A percentile compares a stretch with the other conserved stretches of the same genome.
phyloP scores from a whole-genome alignment of 2,113 vertebrate species.

The Sapayoa aenigma region DNA sequence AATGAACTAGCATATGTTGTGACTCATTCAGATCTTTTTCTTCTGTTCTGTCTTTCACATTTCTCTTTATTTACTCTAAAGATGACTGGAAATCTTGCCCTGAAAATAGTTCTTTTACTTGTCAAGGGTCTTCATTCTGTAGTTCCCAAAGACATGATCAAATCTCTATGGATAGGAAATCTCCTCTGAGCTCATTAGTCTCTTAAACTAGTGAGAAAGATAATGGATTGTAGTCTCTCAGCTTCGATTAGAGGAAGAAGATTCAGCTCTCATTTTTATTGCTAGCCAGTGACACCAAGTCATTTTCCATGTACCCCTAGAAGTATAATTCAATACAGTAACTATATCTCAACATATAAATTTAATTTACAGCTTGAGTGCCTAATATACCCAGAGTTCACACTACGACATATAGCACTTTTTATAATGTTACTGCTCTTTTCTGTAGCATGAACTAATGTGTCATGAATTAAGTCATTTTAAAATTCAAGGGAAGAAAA shows the following conservation, averaged over 20 bases:
- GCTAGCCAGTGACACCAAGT: neutral
- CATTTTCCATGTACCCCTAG: neutral
- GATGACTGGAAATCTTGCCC: neutral
- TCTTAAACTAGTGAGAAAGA: neutral
- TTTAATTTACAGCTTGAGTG: neutral
- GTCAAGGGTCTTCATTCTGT: neutral
- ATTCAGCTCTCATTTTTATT: neutral
- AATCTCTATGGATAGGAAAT: neutral
- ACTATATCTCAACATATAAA: conserved; percentile 5
- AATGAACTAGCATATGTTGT: neutral
- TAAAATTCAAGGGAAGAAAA: conserved; percentile 33
- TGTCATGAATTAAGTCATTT: neutral
- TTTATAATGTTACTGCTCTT: neutral
- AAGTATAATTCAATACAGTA: conserved; percentile 3
- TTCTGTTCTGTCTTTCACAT: neutral
- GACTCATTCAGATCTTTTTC: neutral
- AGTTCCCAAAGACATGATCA: neutral
- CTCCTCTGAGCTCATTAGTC: neutral
- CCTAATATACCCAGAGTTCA: neutral
- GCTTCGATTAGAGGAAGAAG: neutral
- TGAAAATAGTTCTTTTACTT: neutral
- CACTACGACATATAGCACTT: neutral
- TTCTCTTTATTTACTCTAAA: neutral
- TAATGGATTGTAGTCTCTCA: neutral
- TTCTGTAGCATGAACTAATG: conserved; percentile 11